Conservation (phyloP, 2,888 invertebrate genomes). For the Drosophila pegasa region DNA sequence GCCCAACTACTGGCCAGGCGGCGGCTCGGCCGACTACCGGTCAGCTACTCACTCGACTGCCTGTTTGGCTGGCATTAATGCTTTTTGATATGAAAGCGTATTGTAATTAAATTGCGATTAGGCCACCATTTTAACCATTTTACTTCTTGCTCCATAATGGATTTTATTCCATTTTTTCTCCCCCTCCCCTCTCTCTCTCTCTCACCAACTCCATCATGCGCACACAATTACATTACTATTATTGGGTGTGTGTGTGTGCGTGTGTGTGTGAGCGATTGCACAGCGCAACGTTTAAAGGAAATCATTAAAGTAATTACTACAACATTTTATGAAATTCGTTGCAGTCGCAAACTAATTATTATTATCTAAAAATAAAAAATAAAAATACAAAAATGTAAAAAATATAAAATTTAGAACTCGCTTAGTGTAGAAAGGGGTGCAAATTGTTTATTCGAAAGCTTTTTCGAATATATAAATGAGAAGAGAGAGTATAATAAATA, state of each 20-base stretch:
- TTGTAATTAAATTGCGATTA: conserved; percentile 85
- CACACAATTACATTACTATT: conserved; percentile 72
- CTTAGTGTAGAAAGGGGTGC: conserved; percentile 30
- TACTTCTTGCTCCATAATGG: conserved; percentile 76
- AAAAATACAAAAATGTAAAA: conserved; percentile 7
- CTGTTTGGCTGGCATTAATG: conserved; percentile 70
- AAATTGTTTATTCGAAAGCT: conserved; percentile 15
- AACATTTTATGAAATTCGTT: conserved; percentile 75
- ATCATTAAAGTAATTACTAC: conserved; percentile 84
- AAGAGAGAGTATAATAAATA: not conserved
- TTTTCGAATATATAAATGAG: not conserved
- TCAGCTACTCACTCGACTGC: conserved; percentile 33
- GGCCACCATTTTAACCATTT: conserved; percentile 84
- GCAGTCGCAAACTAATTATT: conserved; percentile 66
- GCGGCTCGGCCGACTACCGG: conserved; percentile 26
- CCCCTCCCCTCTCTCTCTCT: conserved; percentile 7
- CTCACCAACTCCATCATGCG: conserved; percentile 11
- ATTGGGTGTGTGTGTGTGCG: conserved; percentile 32
- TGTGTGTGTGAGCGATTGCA: conserved; percentile 31
- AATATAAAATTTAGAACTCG: conserved; percentile 20
- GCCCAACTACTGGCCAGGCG: conserved; percentile 28
- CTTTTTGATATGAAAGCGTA: conserved; percentile 81
- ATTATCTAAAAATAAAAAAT: conserved; percentile 48
- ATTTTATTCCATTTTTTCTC: conserved; percentile 75
- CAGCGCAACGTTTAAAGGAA: conserved; percentile 79